Evolutionary conservation across 64 coral and sea anemone genomes (phyloP), one percentile per base, ranked within the genome.

Genomic region (Montipora sp.): DNA sequence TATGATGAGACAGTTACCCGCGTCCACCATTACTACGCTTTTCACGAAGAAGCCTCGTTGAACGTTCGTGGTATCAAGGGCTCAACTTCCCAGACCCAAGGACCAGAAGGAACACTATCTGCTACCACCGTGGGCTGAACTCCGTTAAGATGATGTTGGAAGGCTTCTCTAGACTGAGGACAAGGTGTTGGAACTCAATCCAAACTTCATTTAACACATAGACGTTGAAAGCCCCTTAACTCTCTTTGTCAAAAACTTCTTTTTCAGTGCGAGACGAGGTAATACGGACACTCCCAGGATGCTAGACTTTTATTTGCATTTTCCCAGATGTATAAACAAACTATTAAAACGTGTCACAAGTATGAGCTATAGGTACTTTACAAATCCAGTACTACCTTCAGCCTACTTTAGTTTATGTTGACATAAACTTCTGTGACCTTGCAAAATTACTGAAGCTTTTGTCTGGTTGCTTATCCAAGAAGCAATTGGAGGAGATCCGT

Each of bases 291-390:
- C 89, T 80, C 78, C 89, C 77, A 91, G 20, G 77, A 91, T 81
- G 78, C 79, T 81, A 47, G 89, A 91, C 60, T 91, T 91, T 51
- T 91, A 65, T 78, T 81, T 91, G 23, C 65, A n/a, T 6, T 91
- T 91, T 81, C 89, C 78, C 61, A 91, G 78, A 83, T 91, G 79
- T 91, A 81, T 91, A 19, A 82, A 91, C 63, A 18, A 91, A 81
- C 70, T 91, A 70, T 22, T 91, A 11, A 74, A 91, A 82, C 79
- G 65, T 36, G 79, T 82, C 47, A 91, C 89, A 71, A 67, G 68
- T 69, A 83, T 48, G 20, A 81, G 61, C 79, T 91, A 81, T n/a
- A 82, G 69, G 77, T 91, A 83, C 68, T 82, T 48, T 68, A 91
- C 79, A 81, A 91, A 91, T 47, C 79, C 18, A 36, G 79, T 58